Percentiles rank a stretch among this genome's conserved stretches.
These are phyloP conservation scores for Myripristis murdjan DNA, from an alignment of 2,797 vertebrate species.

Conservation along the genomic window DNA sequence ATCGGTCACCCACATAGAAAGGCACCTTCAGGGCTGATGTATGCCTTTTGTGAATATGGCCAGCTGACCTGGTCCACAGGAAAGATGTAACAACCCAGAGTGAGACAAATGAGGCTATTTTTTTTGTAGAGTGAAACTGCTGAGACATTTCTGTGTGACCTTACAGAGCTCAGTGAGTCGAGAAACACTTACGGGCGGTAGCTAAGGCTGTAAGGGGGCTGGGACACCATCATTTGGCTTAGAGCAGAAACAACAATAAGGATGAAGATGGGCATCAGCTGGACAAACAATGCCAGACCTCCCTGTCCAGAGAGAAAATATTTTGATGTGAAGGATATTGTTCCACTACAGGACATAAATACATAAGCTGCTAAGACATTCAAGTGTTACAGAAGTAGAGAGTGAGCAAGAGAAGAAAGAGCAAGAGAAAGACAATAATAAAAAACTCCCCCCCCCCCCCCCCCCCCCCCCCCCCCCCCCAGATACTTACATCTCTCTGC, in stretches of 20 bases:
- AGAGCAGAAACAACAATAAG: conserved; percentile 98
- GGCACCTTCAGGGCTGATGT: conserved; percentile 93
- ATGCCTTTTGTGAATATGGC: conserved; percentile 90
- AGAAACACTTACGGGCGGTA: conserved; percentile 90
- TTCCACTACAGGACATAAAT: neutral
- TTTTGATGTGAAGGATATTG: neutral
- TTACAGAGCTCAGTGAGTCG: neutral
- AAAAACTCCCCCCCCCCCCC: no score
- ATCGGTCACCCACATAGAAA: conserved; percentile 94
- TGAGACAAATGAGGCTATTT: conserved; percentile 1
- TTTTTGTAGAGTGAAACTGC: neutral
- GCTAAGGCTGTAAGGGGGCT: conserved; percentile 98
- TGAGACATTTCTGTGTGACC: neutral
- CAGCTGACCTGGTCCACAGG: conserved; percentile 88
- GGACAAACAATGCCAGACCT: conserved; percentile 96
- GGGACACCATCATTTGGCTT: conserved; percentile 99
- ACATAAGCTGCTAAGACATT: conserved; percentile 2
- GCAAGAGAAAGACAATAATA: conserved; percentile 33
- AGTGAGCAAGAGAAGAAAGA: conserved; percentile 74
- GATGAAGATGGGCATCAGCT: conserved; percentile 98
- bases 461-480: no score
- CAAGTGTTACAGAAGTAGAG: conserved; percentile 45
- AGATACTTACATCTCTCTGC: conserved; percentile 92
- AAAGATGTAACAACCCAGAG: neutral
- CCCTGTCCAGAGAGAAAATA: conserved; percentile 83